phyloP scores from a whole-genome alignment of 2,888 invertebrate species.

The Sthenelais limicola region DNA sequence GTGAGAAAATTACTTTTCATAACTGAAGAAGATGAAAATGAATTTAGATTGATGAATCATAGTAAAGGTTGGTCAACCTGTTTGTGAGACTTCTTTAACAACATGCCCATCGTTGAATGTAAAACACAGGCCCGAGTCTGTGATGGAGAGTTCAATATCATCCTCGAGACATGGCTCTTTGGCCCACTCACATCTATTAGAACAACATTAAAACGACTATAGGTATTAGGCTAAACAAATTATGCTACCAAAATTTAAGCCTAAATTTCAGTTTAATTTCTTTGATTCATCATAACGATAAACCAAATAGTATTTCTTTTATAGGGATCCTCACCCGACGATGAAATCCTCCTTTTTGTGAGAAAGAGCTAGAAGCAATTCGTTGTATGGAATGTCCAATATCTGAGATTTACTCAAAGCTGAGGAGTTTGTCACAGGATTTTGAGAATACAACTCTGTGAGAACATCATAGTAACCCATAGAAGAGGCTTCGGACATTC shows the following conservation, averaged over 20 bases:
- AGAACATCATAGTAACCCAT: no score
- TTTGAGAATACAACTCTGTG: no score
- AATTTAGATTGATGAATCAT: not conserved
- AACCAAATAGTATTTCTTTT: not conserved
- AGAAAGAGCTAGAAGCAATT: not conserved
- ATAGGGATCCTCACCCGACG: constrained; percentile 14
- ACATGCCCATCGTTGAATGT: constrained; percentile 41
- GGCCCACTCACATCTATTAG: constrained; percentile 36
- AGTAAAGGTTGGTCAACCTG: constrained; percentile 7
- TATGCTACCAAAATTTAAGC: not conserved
- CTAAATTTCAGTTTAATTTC: not conserved
- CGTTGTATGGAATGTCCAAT: not conserved
- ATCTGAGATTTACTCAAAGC: no score
- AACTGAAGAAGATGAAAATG: not conserved
- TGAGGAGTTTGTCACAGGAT: no score
- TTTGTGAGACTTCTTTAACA: not conserved
- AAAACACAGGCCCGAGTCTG: constrained; percentile 44
- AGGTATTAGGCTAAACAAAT: not conserved
- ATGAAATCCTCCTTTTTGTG: constrained; percentile 19
- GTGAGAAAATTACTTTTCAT: no score
- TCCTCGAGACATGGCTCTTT: constrained; percentile 27
- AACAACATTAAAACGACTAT: not conserved
- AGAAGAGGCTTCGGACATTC: no score
- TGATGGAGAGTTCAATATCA: constrained; percentile 34
- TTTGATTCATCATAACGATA: not conserved